These are phyloP conservation scores for Megathymus violae DNA, from an alignment of 1,140 invertebrate species.

Conservation along the genomic window DNA sequence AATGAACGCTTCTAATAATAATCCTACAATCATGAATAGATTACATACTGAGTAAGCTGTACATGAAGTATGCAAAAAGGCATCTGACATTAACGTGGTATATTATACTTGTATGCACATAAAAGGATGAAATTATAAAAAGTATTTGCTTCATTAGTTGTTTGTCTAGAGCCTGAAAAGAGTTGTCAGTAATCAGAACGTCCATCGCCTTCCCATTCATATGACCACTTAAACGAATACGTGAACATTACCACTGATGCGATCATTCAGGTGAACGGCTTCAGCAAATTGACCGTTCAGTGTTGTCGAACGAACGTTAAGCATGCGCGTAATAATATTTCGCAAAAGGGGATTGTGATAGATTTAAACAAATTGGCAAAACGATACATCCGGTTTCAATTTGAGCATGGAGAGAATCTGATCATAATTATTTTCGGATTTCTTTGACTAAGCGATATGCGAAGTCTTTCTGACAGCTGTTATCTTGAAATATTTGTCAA, in stretches of 20 bases:
- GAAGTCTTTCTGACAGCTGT: conserved; percentile 21
- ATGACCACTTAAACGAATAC: neutral
- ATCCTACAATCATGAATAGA: too few relatives aligned
- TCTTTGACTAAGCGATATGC: conserved; percentile 27
- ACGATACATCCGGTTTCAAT: conserved; percentile 62
- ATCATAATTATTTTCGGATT: conserved; percentile 7
- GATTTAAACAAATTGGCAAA: conserved; percentile 63
- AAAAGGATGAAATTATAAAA: too few relatives aligned
- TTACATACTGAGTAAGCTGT: too few relatives aligned
- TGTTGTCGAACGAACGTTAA: conserved; percentile 35
- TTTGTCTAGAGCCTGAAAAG: too few relatives aligned
- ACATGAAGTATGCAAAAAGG: too few relatives aligned
- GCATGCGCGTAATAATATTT: conserved; percentile 45
- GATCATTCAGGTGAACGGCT: conserved; percentile 20
- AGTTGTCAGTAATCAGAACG: too few relatives aligned
- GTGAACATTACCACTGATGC: neutral
- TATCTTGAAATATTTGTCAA: conserved; percentile 30
- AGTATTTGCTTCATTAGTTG: too few relatives aligned
- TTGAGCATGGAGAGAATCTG: conserved; percentile 40
- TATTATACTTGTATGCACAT: too few relatives aligned
- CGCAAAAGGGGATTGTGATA: conserved; percentile 57
- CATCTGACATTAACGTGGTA: too few relatives aligned
- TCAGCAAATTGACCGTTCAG: conserved; percentile 34
- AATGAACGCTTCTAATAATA: too few relatives aligned
- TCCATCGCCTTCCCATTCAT: too few relatives aligned